These are phyloP conservation scores for Notarius quadriscutis DNA, from an alignment of 2,113 vertebrate genomes.

Conservation along the genomic window DNA sequence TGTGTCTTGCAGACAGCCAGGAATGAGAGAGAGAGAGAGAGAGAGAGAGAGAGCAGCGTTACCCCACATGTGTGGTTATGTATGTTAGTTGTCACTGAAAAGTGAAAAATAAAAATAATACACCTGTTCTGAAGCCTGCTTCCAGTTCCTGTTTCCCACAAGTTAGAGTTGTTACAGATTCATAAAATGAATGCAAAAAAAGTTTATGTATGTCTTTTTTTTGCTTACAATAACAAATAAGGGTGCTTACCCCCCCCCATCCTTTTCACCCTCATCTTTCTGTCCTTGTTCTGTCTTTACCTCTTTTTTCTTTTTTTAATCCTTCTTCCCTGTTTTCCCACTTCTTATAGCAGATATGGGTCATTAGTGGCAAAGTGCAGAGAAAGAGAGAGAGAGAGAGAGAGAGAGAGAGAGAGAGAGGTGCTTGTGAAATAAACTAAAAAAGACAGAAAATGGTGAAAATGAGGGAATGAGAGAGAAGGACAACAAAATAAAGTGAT, in stretches of 20 bases:
- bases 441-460: background rate
- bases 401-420: background rate
- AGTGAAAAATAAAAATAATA: too few relatives aligned
- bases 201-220: background rate
- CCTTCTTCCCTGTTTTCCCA: background rate
- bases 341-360: background rate
- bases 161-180: too few relatives aligned
- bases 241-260: background rate
- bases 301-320: background rate
- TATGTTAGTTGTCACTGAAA: too few relatives aligned
- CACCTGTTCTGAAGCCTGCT: too few relatives aligned
- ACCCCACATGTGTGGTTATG: too few relatives aligned
- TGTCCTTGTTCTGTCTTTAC: background rate
- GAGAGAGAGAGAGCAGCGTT: too few relatives aligned
- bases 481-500: background rate
- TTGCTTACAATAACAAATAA: background rate
- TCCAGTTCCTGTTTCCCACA: too few relatives aligned
- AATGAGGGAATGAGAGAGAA: background rate
- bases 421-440: background rate
- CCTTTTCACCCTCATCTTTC: background rate
- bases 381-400: constrained; percentile 6
- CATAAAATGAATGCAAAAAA: background rate
- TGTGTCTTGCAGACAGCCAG: too few relatives aligned
- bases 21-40: too few relatives aligned
- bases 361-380: background rate